Base-by-base conservation (phyloP, 2,888 invertebrate genomes). In the Caenorhabditis sp. region DNA sequence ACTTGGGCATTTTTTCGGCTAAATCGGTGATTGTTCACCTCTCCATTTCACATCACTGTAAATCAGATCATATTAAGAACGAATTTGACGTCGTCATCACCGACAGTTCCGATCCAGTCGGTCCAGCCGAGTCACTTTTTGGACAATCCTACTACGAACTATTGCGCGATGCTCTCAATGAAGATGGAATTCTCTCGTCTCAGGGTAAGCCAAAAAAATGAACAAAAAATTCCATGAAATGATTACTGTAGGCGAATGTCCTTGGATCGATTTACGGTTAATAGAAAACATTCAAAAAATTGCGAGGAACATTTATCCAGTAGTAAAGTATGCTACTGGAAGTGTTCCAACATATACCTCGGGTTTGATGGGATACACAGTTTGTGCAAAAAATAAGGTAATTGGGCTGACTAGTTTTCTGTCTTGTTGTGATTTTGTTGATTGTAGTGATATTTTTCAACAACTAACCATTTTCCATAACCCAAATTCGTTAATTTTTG, bases 11-110 rank as follows among this genome's bases (percentile, higher is more conserved):
- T n/a, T n/a, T n/a, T n/a, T n/a, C n/a, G n/a, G n/a, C n/a, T n/a
- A n/a, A n/a, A n/a, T n/a, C n/a, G n/a, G n/a, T n/a, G n/a, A n/a
- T n/a, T n/a, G n/a, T n/a, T n/a, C n/a, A n/a, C n/a, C n/a, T n/a
- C n/a, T n/a, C n/a, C n/a, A n/a, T n/a, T n/a, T n/a, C n/a, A n/a
- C n/a, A n/a, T n/a, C n/a, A n/a, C n/a, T n/a, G n/a, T n/a, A n/a
- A n/a, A n/a, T n/a, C n/a, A n/a, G n/a, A n/a, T n/a, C n/a, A n/a
- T n/a, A n/a, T 69, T 58, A 66, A 77, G 71, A 76, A 82, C 51
- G 92, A 93, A 89, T 99, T 95, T 88, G 99, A 99, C 89, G 94
- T 99, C 54, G 95, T 99, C 78, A 96, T 99, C 66, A 99, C 97
- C 0, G 99, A 99, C 88, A 96, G 96, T 77, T 95, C 96, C 51